Evolutionary conservation across 1,140 invertebrate species (phyloP).

Genomic region (Pseudachorutes palmiensis): DNA sequence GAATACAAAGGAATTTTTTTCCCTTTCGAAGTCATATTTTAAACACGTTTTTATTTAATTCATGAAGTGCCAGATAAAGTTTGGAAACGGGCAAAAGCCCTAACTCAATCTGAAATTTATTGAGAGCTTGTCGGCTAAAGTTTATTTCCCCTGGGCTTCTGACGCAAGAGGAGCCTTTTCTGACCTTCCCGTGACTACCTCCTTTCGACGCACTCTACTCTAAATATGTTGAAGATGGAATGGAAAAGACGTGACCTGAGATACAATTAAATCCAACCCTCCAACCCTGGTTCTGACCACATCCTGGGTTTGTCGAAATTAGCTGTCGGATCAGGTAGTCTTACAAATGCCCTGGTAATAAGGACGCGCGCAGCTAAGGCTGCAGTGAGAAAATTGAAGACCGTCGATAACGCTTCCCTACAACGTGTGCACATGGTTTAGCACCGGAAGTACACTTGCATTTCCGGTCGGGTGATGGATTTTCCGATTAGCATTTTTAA

Average conservation of each 20-base stretch:
- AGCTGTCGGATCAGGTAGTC: slow-evolving; percentile 1
- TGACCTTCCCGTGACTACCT: background rate
- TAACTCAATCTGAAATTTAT: slow-evolving; percentile 1
- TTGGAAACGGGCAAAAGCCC: background rate
- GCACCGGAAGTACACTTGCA: no score
- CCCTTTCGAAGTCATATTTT: no score
- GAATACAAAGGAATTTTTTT: no score
- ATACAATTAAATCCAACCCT: background rate
- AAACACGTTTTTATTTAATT: background rate
- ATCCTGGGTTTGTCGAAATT: slow-evolving; percentile 1
- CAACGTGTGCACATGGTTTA: no score
- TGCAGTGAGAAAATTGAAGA: no score
- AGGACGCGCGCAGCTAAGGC: no score
- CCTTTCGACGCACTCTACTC: no score
- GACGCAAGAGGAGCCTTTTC: background rate
- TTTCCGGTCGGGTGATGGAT: no score
- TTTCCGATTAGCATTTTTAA: no score
- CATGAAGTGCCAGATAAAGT: background rate
- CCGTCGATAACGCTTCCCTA: no score
- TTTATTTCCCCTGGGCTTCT: background rate
- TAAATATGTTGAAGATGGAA: background rate
- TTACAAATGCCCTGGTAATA: background rate
- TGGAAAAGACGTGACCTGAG: background rate
- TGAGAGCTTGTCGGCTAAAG: no score
- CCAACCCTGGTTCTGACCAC: background rate